Evolutionary conservation across 2,797 vertebrate genomes (phyloP).

Genomic region (Loriculus beryllinus): DNA sequence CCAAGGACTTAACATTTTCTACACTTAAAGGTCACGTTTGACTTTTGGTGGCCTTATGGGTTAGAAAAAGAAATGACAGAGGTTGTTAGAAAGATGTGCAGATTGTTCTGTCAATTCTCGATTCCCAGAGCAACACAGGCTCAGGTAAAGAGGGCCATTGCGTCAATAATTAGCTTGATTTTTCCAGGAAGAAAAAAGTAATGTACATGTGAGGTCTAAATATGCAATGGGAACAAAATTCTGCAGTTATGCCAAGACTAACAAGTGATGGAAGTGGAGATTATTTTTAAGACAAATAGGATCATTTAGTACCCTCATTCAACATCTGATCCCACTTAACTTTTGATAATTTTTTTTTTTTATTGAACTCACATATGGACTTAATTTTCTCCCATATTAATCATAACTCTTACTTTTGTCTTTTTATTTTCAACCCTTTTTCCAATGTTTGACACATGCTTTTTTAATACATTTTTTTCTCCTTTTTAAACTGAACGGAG

Average conservation of each 20-base stretch:
- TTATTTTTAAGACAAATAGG: conserved; percentile 32
- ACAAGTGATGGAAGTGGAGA: conserved; percentile 13
- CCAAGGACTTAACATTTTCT: background rate
- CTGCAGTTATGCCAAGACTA: conserved; percentile 34
- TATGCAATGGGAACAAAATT: conserved; percentile 42
- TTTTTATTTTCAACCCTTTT: background rate
- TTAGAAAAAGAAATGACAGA: background rate
- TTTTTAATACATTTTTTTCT: background rate
- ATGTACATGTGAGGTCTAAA: background rate
- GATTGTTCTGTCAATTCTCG: background rate
- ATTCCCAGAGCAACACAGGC: background rate
- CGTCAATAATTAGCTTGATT: background rate
- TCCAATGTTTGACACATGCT: background rate
- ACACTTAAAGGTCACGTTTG: background rate
- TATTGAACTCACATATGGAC: background rate
- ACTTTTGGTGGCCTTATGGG: background rate
- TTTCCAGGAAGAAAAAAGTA: conserved; percentile 39
- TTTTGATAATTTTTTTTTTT: background rate
- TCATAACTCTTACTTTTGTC: background rate
- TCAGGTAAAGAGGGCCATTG: conserved; percentile 36
- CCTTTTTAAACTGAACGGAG: background rate
- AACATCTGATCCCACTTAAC: background rate
- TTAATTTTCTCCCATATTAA: background rate
- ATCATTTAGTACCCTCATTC: background rate
- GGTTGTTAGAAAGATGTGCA: background rate